Evolutionary conservation across 35 echinoderm and acorn worm species (phyloP).

Genomic region (Ptychodera flava): DNA sequence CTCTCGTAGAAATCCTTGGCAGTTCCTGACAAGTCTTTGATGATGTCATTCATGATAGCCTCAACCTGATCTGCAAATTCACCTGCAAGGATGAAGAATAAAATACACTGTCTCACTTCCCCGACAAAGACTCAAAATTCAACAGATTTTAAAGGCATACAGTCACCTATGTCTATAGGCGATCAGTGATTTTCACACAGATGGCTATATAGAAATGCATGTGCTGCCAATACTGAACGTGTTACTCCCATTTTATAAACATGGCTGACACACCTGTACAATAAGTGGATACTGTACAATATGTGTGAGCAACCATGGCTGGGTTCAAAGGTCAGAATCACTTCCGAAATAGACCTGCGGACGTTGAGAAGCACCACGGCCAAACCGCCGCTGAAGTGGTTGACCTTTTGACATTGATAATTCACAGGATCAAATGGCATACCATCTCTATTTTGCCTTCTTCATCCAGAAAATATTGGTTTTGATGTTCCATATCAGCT

Average conservation of each 20-base stretch:
- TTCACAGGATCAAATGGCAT: no score
- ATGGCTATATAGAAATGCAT: not conserved
- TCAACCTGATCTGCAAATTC: slow-evolving; percentile 95
- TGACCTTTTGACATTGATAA: no score
- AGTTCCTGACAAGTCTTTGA: slow-evolving; percentile 69
- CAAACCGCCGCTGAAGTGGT: no score
- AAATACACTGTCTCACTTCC: not conserved
- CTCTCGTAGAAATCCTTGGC: slow-evolving; percentile 95
- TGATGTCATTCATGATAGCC: slow-evolving; percentile 65
- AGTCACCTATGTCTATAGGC: not conserved
- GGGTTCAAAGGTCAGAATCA: no score
- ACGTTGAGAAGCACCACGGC: no score
- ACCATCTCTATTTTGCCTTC: slow-evolving; percentile 96
- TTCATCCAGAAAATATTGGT: slow-evolving; percentile 95
- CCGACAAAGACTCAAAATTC: not conserved
- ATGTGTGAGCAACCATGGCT: no score
- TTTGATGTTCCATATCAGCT: slow-evolving; percentile 99
- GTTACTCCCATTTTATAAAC: no score
- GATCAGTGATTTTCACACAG: not conserved
- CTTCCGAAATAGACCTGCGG: no score
- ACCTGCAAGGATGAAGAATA: slow-evolving; percentile 48
- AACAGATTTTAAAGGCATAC: no score
- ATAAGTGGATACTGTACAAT: no score
- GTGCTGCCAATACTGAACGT: no score
- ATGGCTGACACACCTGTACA: no score